Evolutionary conservation across 2,113 vertebrate genomes (phyloP).

Genomic region (Indicator maculatus): DNA sequence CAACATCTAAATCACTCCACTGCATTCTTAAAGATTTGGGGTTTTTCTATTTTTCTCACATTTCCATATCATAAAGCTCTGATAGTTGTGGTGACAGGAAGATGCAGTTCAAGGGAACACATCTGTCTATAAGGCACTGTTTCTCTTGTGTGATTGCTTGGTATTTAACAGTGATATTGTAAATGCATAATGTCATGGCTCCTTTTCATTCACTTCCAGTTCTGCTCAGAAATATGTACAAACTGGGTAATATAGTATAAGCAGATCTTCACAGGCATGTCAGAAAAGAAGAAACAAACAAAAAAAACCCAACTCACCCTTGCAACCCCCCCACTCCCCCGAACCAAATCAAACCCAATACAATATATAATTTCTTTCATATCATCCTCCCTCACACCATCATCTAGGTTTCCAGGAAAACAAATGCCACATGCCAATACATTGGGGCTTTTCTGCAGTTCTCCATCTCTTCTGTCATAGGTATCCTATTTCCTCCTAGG

Average conservation of each 20-base stretch:
- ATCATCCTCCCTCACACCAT: background rate
- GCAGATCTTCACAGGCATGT: background rate
- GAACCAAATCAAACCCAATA: background rate
- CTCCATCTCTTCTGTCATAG: background rate
- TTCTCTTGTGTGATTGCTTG: background rate
- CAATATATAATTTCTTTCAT: background rate
- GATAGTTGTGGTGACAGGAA: constrained; percentile 13
- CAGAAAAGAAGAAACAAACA: background rate
- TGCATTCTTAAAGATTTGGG: background rate
- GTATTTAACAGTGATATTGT: background rate
- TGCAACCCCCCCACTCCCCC: too few species aligned
- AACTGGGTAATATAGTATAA: background rate
- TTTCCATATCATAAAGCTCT: constrained; percentile 19
- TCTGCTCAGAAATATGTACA: background rate
- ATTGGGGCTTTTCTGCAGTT: rapidly evolving
- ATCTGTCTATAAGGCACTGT: background rate
- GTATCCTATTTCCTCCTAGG: background rate
- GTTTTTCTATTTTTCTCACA: background rate
- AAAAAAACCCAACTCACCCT: too few species aligned
- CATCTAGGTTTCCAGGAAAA: background rate
- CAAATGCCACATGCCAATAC: background rate
- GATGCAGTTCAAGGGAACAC: background rate
- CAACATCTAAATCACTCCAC: constrained; percentile 4
- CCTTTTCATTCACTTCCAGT: constrained; percentile 23
- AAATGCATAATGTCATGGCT: background rate